These are phyloP conservation scores for Gryllus bimaculatus DNA, from an alignment of 1,140 invertebrate genomes.

Conservation along the genomic window DNA sequence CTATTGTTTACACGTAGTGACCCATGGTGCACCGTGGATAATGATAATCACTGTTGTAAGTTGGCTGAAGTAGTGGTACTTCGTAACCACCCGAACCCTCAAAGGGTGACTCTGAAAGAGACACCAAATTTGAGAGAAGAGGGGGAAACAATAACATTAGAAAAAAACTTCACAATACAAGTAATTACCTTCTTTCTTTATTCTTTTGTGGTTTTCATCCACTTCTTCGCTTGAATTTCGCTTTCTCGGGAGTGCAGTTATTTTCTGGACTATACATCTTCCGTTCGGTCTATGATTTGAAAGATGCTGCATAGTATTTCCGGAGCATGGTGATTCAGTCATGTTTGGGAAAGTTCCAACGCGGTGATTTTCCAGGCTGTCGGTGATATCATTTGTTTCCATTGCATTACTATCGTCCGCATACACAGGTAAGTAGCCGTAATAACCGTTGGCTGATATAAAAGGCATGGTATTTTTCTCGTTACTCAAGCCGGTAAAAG, in stretches of 20 bases:
- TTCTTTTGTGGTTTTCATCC: background rate
- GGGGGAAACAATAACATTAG: background rate
- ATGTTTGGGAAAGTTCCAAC: constrained; percentile 2
- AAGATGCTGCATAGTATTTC: background rate
- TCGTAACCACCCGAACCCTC: background rate
- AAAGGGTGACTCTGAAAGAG: background rate
- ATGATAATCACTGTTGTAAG: constrained; percentile 10
- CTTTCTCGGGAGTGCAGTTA: background rate
- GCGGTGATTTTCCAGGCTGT: background rate
- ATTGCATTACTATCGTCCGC: constrained; percentile 7
- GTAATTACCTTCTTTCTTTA: constrained; percentile 9
- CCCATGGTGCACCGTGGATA: constrained; percentile 16
- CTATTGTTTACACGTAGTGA: constrained; percentile 14
- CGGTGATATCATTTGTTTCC: constrained; percentile 8
- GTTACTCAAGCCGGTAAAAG: background rate
- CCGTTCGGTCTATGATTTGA: background rate
- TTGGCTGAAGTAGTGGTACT: constrained; percentile 9
- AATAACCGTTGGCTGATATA: constrained; percentile 8
- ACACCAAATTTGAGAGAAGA: background rate
- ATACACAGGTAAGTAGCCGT: background rate
- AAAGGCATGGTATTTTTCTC: background rate
- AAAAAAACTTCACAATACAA: background rate
- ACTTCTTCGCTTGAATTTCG: background rate
- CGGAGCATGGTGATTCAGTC: background rate
- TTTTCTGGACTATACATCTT: background rate